Conservation (phyloP, 2,888 invertebrate genomes). For the Ophion obscuratus region DNA sequence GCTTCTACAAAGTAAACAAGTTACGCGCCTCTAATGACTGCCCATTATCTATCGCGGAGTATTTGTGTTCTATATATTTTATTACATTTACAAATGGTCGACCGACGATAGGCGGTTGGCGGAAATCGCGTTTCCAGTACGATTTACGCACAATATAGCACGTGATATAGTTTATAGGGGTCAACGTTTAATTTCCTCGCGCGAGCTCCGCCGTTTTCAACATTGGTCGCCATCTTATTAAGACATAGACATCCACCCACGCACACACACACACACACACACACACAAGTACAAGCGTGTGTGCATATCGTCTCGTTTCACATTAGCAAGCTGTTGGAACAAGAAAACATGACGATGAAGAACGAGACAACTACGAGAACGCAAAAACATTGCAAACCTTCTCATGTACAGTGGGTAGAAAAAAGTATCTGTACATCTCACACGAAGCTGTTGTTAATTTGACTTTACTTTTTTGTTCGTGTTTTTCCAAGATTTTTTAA, state of each 20-base stretch:
- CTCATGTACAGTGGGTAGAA: background rate
- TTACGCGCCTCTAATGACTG: slow-evolving; percentile 30
- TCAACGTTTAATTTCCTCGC: slow-evolving; percentile 63
- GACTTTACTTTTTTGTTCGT: no score
- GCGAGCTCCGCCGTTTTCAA: slow-evolving; percentile 40
- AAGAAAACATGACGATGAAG: slow-evolving; percentile 41
- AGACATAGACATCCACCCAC: background rate
- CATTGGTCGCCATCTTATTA: slow-evolving; percentile 48
- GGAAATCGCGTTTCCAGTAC: slow-evolving; percentile 6
- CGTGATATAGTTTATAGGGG: slow-evolving; percentile 55
- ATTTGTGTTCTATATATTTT: slow-evolving; percentile 13
- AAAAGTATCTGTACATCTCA: no score
- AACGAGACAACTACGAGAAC: slow-evolving; percentile 26
- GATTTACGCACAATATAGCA: slow-evolving; percentile 6
- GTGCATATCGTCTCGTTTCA: slow-evolving; percentile 39
- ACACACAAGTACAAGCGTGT: background rate
- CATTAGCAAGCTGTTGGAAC: slow-evolving; percentile 16
- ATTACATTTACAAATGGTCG: slow-evolving; percentile 26
- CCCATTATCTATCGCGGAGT: slow-evolving; percentile 37
- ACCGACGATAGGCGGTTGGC: slow-evolving; percentile 34
- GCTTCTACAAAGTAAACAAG: slow-evolving; percentile 41
- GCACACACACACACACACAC: background rate
- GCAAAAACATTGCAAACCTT: slow-evolving; percentile 41
- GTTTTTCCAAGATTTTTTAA: no score
- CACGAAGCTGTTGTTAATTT: no score